These are phyloP conservation scores for Lepetodrilus schrolli DNA, from an alignment of 2,888 invertebrate genomes.

Conservation along the genomic window DNA sequence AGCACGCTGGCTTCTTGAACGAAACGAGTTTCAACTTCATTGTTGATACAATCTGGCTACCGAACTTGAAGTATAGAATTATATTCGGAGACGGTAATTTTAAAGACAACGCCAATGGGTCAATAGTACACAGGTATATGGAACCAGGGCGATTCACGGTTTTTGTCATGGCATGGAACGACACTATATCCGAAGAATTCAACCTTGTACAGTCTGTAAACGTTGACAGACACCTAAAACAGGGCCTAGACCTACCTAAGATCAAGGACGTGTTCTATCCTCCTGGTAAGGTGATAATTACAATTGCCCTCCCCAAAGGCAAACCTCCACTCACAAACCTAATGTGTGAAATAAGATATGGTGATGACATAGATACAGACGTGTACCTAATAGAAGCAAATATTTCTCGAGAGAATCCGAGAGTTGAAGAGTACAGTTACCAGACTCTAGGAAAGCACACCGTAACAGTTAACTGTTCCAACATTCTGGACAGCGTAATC, in stretches of 20 bases:
- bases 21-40: not conserved
- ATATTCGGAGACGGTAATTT: not conserved
- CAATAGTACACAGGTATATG: not conserved
- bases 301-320: not conserved
- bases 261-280: not conserved
- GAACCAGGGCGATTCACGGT: not conserved
- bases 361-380: slow-evolving; percentile 15
- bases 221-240: not conserved
- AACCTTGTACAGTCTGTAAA: not conserved
- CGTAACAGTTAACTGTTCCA: slow-evolving; percentile 12
- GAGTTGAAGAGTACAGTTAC: not conserved
- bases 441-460: slow-evolving; percentile 8
- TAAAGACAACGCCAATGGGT: not conserved
- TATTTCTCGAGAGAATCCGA: not conserved
- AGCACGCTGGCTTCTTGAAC: not conserved
- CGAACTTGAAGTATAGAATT: not conserved
- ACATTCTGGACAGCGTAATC: not conserved
- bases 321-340: not conserved
- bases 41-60: not conserved
- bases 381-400: not conserved
- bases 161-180: not conserved
- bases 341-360: slow-evolving; percentile 6
- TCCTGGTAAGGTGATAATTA: not conserved
- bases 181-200: not conserved
- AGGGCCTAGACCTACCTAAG: not conserved